Evolutionary conservation across 2,888 invertebrate species (phyloP).

Genomic region (Dexiosoma caninum): DNA sequence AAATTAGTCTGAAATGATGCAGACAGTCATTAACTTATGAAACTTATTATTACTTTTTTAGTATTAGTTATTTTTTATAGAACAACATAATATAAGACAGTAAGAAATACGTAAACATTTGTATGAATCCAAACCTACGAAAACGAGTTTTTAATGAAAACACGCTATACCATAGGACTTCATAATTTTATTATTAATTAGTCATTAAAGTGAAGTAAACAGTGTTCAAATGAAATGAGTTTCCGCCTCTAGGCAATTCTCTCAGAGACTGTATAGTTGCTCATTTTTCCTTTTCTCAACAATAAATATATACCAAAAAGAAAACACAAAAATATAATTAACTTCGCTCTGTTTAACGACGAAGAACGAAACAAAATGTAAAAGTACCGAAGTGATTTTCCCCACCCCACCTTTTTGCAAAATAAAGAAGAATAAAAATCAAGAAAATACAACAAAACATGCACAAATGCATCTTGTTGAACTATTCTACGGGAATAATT

Average conservation of each 20-base stretch:
- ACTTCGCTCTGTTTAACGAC: slow-evolving; percentile 58
- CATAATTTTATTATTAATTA: too few relatives aligned
- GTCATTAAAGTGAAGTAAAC: too few relatives aligned
- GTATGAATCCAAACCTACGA: too few relatives aligned
- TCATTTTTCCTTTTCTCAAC: neutral
- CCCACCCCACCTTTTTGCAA: slow-evolving; percentile 41
- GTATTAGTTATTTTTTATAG: too few relatives aligned
- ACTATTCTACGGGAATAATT: neutral
- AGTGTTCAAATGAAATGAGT: too few relatives aligned
- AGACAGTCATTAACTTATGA: too few relatives aligned
- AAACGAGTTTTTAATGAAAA: too few relatives aligned
- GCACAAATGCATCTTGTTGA: neutral
- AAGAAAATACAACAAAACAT: slow-evolving; percentile 12
- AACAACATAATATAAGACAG: too few relatives aligned
- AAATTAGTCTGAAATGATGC: too few relatives aligned
- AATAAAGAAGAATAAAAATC: neutral
- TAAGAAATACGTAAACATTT: too few relatives aligned
- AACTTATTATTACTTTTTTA: too few relatives aligned
- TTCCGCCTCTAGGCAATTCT: neutral
- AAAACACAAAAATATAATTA: slow-evolving; percentile 34
- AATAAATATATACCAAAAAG: neutral
- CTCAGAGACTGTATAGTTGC: slow-evolving; percentile 10
- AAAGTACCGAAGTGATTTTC: slow-evolving; percentile 49
- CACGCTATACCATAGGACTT: too few relatives aligned
- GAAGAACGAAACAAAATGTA: slow-evolving; percentile 53